phyloP scores from a whole-genome alignment of 2,888 invertebrate genomes.

The Galeruca laticollis region DNA sequence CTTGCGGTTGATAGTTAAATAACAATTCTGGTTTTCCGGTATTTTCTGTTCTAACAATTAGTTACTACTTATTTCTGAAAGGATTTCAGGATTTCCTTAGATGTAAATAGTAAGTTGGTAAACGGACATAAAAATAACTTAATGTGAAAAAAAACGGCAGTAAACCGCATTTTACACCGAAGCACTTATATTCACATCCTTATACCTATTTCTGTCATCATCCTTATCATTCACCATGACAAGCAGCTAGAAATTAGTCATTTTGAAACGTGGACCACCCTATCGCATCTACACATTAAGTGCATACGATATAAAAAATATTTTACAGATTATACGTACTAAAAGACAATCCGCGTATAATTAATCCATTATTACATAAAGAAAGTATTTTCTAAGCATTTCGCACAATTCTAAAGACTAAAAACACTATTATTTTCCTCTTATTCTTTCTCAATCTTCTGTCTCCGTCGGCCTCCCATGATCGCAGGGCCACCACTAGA shows the following conservation, averaged over 20 bases:
- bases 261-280: slow-evolving; percentile 5
- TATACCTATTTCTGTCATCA: slow-evolving; percentile 1
- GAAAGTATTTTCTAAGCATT: slow-evolving; percentile 19
- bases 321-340: background rate
- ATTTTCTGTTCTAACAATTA: too few species aligned
- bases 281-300: background rate
- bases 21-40: too few species aligned
- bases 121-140: background rate
- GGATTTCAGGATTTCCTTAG: background rate
- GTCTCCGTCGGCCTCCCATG: slow-evolving; percentile 57
- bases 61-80: too few species aligned
- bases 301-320: slow-evolving; percentile 7
- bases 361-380: slow-evolving; percentile 7
- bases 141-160: background rate
- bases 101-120: background rate
- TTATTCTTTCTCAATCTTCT: slow-evolving; percentile 40
- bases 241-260: slow-evolving; percentile 1
- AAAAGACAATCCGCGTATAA: slow-evolving; percentile 7
- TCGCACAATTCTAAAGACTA: slow-evolving; percentile 13
- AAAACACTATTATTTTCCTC: slow-evolving; percentile 15
- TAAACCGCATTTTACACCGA: background rate
- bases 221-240: background rate
- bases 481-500: slow-evolving; percentile 61
- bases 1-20: too few species aligned
- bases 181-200: slow-evolving; percentile 4